Evolutionary conservation across 2,113 vertebrate species (phyloP), one percentile per base, ranked within the genome.

Genomic region (Tricholaema leucomelas): DNA sequence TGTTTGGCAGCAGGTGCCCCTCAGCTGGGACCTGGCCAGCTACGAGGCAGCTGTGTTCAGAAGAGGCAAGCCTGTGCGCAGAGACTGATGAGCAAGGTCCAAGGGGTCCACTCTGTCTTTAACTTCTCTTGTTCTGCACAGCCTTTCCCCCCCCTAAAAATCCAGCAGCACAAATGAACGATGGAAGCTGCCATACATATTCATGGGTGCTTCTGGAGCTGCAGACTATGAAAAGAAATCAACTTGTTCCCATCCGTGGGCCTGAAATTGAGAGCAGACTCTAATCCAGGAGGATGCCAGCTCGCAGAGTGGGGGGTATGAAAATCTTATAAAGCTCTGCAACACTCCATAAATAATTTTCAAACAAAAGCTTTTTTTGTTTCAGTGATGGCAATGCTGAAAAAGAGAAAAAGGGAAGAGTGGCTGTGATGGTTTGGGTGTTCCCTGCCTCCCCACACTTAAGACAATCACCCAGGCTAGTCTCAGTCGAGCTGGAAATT

Each of bases 261-360:
- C 74, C 93, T 96, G 94, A 90, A 96, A 94, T 52, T 74, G 95
- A 95, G 93, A 97, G 86, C 78, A 92, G 77, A 30, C 48, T 89
- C 73, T 83, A 90, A 95, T 89, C 94, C 74, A 85, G 85, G 85
- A 92, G 91, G 91, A 96, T 94, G 64, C 83, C 91, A 77, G 74
- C 92, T 96, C 78, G 31, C 92, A 96, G 94, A 94, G 91, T 63
- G 86, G 55, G 81, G 58, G 81, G 58, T 82, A 95, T 88, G 92
- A 88, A 97, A 92, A 93, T 94, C 92, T 97, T 89, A 93, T 93
- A 79, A 92, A 96, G 92, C 92, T 86, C 85, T 93, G 87, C 71
- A 84, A 91, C n/a, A 18, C 94, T 90, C 91, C 92, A 96, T 94
- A 95, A 97, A 97, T 97, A 96, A 96, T 97, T 97, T 97, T 97